Evolutionary conservation across 2,113 vertebrate species (phyloP), one percentile per base, ranked within the genome.

Genomic region (Hirundichthys speculiger): DNA sequence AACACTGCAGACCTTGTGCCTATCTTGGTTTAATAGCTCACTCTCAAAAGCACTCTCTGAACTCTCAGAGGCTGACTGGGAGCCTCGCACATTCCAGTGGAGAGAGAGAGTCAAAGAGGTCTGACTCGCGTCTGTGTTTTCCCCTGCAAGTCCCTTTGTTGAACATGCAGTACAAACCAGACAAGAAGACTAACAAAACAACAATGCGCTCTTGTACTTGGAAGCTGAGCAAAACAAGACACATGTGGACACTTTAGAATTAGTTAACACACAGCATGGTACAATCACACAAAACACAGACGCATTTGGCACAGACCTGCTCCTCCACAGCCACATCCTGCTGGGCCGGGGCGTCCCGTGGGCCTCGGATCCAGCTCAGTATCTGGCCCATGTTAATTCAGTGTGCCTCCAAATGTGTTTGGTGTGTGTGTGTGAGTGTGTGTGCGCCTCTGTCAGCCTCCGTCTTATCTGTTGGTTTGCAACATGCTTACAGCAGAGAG

Each of bases 361-460:
- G 74, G 42, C 90, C 89, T 75, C 90, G 86, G 72, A 93, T 86
- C 90, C 88, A 93, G 86, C 78, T 93, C 39, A 93, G 22, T 51
- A 93, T 52, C 76, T 93, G 90, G 64, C 92, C 92, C 92, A 93
- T 93, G 77, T 84, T 79, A 66, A 64, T 73, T 69, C 9, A 70
- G 64, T 74, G 65, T 71, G 46, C 65, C 73, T 79, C 50, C 18
- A 22, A 75, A 51, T 20, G 53, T 62, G 55, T 66, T 66, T 52
- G n/a, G n/a, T n/a, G 59, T 52, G 13, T 59, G 49, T 41, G 64
- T 69, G 49, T 71, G 45, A 77, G 55, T 70, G 71, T 68, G 66
- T 49, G 47, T 25, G 50, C 30, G 9, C 34, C 51, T 80, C 43
- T 75, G 69, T 83, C 56, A 77, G 75, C 61, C 77, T 79, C 76